Percentiles rank a stretch among this genome's conserved stretches.
phyloP scores from a whole-genome alignment of 2,888 invertebrate species.

The Pollenia griseotomentosa region DNA sequence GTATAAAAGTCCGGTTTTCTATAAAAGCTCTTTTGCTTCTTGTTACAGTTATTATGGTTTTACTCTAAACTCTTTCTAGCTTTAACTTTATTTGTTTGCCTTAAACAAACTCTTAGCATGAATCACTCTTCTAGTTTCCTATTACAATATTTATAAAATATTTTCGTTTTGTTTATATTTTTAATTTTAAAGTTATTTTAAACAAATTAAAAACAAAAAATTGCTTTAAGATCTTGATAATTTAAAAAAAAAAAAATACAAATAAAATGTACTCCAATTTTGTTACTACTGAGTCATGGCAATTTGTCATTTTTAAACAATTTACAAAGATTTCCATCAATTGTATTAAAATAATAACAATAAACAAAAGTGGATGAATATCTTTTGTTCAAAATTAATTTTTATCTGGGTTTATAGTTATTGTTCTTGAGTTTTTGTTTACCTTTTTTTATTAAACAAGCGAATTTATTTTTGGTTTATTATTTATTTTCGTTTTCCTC shows the following conservation, averaged over 20 bases:
- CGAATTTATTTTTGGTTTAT: slow-evolving; percentile 29
- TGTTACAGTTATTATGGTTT: too few relatives aligned
- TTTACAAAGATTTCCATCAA: slow-evolving; percentile 69
- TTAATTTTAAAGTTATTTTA: neutral
- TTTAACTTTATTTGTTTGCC: neutral
- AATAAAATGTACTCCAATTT: slow-evolving; percentile 37
- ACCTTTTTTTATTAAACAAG: slow-evolving; percentile 19
- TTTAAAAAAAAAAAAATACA: neutral
- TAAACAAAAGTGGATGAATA: slow-evolving; percentile 14
- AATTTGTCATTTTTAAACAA: slow-evolving; percentile 65
- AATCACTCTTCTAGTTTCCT: neutral
- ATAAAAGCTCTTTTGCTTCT: too few relatives aligned
- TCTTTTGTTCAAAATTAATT: slow-evolving; percentile 54
- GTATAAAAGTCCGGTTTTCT: too few relatives aligned
- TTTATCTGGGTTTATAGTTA: slow-evolving; percentile 64
- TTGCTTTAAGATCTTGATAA: slow-evolving; percentile 19
- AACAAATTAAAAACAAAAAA: slow-evolving; percentile 1
- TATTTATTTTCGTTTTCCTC: neutral
- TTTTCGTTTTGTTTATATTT: neutral
- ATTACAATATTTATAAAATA: neutral
- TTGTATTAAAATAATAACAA: slow-evolving; percentile 40
- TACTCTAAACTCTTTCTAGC: neutral
- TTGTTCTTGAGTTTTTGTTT: slow-evolving; percentile 35
- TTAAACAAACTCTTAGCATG: neutral
- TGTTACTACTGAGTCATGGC: slow-evolving; percentile 58